Evolutionary conservation across 2,888 invertebrate genomes (phyloP).

Genomic region (Mongoloraphidia duomilia): DNA sequence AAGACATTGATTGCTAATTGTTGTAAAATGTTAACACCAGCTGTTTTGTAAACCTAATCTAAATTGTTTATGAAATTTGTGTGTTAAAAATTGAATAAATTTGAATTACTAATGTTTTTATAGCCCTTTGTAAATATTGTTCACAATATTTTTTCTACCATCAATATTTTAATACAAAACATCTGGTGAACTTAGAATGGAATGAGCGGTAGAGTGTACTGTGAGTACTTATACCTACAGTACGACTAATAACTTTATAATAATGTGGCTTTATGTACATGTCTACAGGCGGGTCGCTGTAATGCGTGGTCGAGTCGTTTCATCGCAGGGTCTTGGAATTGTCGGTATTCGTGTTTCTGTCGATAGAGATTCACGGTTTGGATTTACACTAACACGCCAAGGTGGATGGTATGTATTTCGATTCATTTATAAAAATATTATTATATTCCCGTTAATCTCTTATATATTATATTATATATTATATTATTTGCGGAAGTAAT

Average conservation of each 20-base stretch:
- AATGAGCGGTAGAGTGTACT: constrained; percentile 4
- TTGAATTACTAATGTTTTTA: no score
- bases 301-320: constrained; percentile 93
- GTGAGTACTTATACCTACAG: background rate
- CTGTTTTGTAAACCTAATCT: no score
- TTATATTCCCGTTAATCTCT: no score
- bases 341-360: constrained; percentile 95
- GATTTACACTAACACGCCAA: constrained; percentile 85
- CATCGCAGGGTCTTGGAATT: constrained; percentile 87
- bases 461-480: no score
- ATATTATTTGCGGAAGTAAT: no score
- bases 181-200: background rate
- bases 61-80: no score
- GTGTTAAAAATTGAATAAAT: no score
- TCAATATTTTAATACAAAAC: no score
- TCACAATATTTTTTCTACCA: no score
- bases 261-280: constrained; percentile 9
- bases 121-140: no score
- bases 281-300: constrained; percentile 88
- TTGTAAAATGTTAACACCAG: constrained; percentile 3
- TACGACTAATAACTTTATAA: background rate
- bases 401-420: constrained; percentile 80
- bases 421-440: background rate
- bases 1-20: constrained; percentile 3
- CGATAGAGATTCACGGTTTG: constrained; percentile 84